phyloP scores from a whole-genome alignment of 2,888 invertebrate genomes.

The Meteorus cinctellus region DNA sequence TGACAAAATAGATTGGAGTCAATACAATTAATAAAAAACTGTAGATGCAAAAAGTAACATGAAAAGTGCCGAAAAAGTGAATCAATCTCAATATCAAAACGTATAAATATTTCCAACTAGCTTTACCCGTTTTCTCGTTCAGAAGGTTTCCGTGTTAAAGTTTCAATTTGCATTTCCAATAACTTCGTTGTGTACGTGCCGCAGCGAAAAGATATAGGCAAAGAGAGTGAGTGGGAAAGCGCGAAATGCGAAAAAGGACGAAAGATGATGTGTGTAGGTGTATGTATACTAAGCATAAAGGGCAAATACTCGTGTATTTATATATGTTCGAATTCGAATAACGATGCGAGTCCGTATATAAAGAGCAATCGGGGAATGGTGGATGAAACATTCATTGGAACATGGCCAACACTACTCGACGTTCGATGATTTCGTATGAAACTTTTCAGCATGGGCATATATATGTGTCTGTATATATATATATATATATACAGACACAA shows the following conservation, averaged over 20 bases:
- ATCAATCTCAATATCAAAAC: slow-evolving; percentile 35
- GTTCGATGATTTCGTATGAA: slow-evolving; percentile 66
- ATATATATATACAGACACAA: slow-evolving; percentile 32
- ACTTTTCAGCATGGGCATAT: slow-evolving; percentile 55
- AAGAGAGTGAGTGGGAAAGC: slow-evolving; percentile 12
- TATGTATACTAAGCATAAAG: slow-evolving; percentile 12
- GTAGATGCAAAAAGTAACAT: neutral
- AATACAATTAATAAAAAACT: neutral
- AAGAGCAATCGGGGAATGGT: slow-evolving; percentile 15
- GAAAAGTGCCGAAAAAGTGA: slow-evolving; percentile 17
- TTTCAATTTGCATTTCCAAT: slow-evolving; percentile 57
- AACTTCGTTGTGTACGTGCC: slow-evolving; percentile 50
- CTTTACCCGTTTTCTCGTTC: slow-evolving; percentile 31
- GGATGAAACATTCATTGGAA: slow-evolving; percentile 57
- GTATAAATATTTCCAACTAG: slow-evolving; percentile 28
- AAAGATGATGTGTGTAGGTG: slow-evolving; percentile 15
- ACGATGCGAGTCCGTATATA: slow-evolving; percentile 16
- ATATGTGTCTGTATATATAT: slow-evolving; percentile 28
- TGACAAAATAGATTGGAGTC: neutral
- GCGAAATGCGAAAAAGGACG: neutral
- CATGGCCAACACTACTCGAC: slow-evolving; percentile 59
- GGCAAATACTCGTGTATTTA: slow-evolving; percentile 32
- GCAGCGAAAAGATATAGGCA: slow-evolving; percentile 22
- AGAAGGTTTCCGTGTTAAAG: slow-evolving; percentile 25
- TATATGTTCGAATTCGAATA: slow-evolving; percentile 34